Conservation (phyloP, 1,140 invertebrate species). For the Leptinotarsa lineolata region DNA sequence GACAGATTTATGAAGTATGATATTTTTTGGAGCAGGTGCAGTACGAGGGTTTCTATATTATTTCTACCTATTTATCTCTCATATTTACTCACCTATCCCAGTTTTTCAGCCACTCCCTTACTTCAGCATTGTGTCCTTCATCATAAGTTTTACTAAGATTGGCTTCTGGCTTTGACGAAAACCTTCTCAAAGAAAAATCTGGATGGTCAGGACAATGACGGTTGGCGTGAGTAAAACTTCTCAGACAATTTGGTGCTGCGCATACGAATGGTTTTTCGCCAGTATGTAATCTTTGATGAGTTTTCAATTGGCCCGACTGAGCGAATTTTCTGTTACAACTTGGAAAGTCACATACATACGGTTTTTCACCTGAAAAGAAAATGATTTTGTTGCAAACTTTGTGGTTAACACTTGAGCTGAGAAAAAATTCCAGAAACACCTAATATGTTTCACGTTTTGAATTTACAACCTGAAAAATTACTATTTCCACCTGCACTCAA, state of each 20-base stretch:
- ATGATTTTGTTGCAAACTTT: too few species aligned
- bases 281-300: slow-evolving; percentile 80
- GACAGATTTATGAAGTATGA: too few species aligned
- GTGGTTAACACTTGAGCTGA: too few species aligned
- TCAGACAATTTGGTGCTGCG: slow-evolving; percentile 67
- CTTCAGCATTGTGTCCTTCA: slow-evolving; percentile 51
- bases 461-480: too few species aligned
- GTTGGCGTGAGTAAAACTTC: slow-evolving; percentile 82
- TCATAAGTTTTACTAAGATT: slow-evolving; percentile 55
- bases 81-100: slow-evolving; percentile 60
- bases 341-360: slow-evolving; percentile 79
- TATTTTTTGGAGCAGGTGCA: too few species aligned
- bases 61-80: slow-evolving; percentile 27
- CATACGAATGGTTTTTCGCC: slow-evolving; percentile 84
- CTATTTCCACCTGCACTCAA: too few species aligned
- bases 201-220: slow-evolving; percentile 74
- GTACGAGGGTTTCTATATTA: too few species aligned
- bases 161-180: slow-evolving; percentile 61
- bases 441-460: too few species aligned
- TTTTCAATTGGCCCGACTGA: slow-evolving; percentile 83
- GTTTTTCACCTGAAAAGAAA: slow-evolving; percentile 68
- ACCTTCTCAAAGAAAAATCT: slow-evolving; percentile 62
- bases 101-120: slow-evolving; percentile 56
- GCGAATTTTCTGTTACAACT: slow-evolving; percentile 78
- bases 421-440: too few species aligned